These are phyloP conservation scores for Suillia variegata DNA, from an alignment of 2,888 invertebrate species.

Conservation along the genomic window DNA sequence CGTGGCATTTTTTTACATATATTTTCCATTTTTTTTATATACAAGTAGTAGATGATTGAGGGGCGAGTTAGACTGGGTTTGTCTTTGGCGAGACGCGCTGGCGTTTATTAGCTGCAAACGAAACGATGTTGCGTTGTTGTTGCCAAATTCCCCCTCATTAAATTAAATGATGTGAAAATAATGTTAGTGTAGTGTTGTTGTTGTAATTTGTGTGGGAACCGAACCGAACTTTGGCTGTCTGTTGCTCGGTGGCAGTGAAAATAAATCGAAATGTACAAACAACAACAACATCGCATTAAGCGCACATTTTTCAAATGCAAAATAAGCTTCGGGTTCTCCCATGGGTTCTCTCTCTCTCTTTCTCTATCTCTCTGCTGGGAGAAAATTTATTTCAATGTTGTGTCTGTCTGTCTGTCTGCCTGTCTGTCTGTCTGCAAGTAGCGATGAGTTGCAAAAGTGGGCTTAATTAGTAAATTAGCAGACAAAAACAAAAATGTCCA, in stretches of 20 bases:
- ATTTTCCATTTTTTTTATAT: not conserved
- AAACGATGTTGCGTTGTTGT: too few species aligned
- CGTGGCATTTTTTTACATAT: not conserved
- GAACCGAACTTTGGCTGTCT: slow-evolving; percentile 10
- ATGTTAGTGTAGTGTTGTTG: slow-evolving; percentile 38
- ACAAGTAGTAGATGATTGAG: not conserved
- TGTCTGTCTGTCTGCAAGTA: too few species aligned
- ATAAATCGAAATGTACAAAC: slow-evolving; percentile 38
- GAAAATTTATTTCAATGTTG: slow-evolving; percentile 41
- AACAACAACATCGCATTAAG: slow-evolving; percentile 27
- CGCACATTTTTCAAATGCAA: slow-evolving; percentile 42
- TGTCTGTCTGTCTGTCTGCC: too few species aligned
- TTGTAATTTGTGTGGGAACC: slow-evolving; percentile 23
- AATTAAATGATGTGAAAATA: slow-evolving; percentile 57
- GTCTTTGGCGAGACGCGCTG: slow-evolving; percentile 11
- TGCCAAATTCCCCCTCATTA: slow-evolving; percentile 39
- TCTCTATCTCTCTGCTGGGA: not conserved
- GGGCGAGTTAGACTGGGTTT: not conserved
- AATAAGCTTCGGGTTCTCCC: slow-evolving; percentile 34
- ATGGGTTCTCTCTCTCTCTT: slow-evolving; percentile 3
- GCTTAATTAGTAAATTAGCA: too few species aligned
- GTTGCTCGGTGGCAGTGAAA: slow-evolving; percentile 9
- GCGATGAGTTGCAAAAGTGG: too few species aligned
- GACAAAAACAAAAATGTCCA: too few species aligned
- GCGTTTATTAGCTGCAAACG: slow-evolving; percentile 43